These are phyloP conservation scores for Pyrocephalus nanus DNA, from an alignment of 2,797 vertebrate species.

Conservation along the genomic window DNA sequence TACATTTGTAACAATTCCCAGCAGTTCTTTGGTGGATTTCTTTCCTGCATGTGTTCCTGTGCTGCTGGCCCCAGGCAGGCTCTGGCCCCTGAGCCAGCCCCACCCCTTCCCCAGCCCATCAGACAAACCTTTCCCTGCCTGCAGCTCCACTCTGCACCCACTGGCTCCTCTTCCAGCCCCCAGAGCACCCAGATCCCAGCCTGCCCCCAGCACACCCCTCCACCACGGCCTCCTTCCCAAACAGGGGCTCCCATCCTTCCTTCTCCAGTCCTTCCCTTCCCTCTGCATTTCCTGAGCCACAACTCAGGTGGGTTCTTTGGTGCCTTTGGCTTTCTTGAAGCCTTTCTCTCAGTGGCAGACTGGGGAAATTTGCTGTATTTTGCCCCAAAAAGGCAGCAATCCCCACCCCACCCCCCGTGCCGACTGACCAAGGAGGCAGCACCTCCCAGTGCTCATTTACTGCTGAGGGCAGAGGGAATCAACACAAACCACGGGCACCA, in stretches of 20 bases:
- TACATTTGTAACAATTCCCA: not conserved
- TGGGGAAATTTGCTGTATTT: not conserved
- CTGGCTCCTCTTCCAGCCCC: not conserved
- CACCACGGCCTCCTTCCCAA: not conserved
- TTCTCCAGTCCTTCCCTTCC: not conserved
- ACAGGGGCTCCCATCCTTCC: rapidly evolving
- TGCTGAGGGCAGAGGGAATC: not conserved
- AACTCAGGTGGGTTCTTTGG: rapidly evolving
- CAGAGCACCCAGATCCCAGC: rapidly evolving
- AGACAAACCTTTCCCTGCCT: not conserved
- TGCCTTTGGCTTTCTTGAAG: not conserved
- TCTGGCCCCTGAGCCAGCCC: rapidly evolving
- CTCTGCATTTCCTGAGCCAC: rapidly evolving
- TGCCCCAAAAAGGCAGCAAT: not conserved
- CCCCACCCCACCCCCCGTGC: not conserved
- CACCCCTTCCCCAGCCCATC: not conserved
- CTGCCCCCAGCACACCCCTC: not conserved
- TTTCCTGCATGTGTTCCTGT: not conserved
- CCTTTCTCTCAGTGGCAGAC: not conserved
- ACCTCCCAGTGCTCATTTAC: rapidly evolving
- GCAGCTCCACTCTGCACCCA: not conserved
- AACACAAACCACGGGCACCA: not conserved
- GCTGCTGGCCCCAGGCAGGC: not conserved
- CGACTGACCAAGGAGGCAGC: not conserved
- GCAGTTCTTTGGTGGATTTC: rapidly evolving